These are phyloP conservation scores for Trypoxylon attenuatum DNA, from an alignment of 2,888 invertebrate species.

Conservation along the genomic window DNA sequence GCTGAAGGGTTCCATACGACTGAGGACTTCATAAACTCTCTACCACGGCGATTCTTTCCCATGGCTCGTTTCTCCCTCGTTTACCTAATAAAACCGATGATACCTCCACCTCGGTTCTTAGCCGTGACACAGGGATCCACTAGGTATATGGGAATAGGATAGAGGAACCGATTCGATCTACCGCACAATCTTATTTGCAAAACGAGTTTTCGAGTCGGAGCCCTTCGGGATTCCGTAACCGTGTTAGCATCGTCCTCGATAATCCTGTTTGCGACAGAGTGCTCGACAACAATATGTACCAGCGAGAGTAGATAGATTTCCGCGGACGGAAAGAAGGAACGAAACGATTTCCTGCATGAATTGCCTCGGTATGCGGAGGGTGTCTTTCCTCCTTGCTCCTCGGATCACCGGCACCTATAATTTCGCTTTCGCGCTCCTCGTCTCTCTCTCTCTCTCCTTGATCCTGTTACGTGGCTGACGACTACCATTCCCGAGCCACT, in stretches of 20 bases:
- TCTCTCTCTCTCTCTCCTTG: conserved; percentile 36
- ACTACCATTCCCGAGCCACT: conserved; percentile 19
- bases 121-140: too few species aligned
- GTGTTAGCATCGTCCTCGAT: conserved; percentile 1
- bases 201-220: too few species aligned
- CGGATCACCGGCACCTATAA: conserved; percentile 73
- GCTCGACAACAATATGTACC: not conserved
- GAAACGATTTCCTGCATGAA: conserved; percentile 72
- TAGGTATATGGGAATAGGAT: not conserved
- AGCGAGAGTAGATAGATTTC: not conserved
- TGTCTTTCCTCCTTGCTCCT: conserved; percentile 67
- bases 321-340: not conserved
- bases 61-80: conserved; percentile 3
- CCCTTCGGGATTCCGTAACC: conserved; percentile 38
- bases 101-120: too few species aligned
- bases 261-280: not conserved
- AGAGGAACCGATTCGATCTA: not conserved
- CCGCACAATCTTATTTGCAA: conserved; percentile 70
- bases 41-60: too few species aligned
- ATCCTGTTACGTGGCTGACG: conserved; percentile 62
- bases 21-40: conserved; percentile 32
- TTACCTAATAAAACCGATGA: not conserved
- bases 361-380: conserved; percentile 60
- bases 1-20: not conserved
- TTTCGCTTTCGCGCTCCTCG: conserved; percentile 55